These are phyloP conservation scores for Phyllostomus discolor DNA, from an alignment of 2,113 vertebrate genomes.

Conservation along the genomic window DNA sequence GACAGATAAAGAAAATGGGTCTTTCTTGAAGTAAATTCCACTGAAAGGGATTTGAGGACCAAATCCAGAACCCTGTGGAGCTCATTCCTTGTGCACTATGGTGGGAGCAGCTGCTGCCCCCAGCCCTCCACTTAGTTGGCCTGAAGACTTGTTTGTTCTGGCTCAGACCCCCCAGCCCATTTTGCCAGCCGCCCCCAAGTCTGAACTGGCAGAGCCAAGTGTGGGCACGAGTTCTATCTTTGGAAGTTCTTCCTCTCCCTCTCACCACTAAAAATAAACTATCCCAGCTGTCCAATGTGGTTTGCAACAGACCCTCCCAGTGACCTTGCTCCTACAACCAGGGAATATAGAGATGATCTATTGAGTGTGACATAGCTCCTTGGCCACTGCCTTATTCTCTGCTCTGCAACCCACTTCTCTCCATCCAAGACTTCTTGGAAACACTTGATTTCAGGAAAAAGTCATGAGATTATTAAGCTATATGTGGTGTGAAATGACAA, in stretches of 20 bases:
- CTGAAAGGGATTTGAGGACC: not conserved
- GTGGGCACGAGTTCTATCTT: slow-evolving; percentile 58
- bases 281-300: not conserved
- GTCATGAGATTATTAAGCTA: not conserved
- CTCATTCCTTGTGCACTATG: not conserved
- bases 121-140: not conserved
- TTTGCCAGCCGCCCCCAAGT: slow-evolving; percentile 13
- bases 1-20: not conserved
- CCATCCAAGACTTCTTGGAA: not conserved
- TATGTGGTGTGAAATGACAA: not conserved
- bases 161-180: not conserved
- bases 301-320: slow-evolving; percentile 4
- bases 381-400: not conserved
- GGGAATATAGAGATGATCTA: slow-evolving; percentile 50
- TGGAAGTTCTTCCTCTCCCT: slow-evolving; percentile 50
- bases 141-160: slow-evolving; percentile 45
- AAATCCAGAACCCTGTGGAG: not conserved
- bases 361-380: not conserved
- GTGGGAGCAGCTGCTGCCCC: not conserved
- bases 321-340: slow-evolving; percentile 41
- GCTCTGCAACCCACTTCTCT: not conserved
- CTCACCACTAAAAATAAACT: slow-evolving; percentile 69
- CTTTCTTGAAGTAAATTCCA: not conserved
- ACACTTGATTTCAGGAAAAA: not conserved
- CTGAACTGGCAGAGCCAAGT: slow-evolving; percentile 38